Conservation (phyloP, 1,140 invertebrate species). For the Cyrtorhinus lividipennis region DNA sequence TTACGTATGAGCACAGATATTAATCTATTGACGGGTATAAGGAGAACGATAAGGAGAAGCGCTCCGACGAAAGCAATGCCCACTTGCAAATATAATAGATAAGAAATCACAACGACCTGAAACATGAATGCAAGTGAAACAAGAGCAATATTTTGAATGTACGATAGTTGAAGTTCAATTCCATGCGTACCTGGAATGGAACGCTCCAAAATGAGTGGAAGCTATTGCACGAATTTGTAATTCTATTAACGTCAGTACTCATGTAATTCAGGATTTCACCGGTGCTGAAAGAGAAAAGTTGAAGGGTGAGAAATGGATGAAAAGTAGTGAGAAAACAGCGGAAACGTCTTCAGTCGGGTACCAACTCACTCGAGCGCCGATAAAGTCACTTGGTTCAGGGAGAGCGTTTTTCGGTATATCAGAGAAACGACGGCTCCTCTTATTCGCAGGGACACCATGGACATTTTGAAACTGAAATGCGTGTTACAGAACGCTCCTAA, state of each 20-base stretch:
- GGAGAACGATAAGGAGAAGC: constrained; percentile 32
- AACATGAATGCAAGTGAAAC: no score
- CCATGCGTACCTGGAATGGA: constrained; percentile 81
- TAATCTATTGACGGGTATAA: neutral
- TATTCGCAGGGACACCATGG: constrained; percentile 74
- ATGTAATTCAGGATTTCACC: constrained; percentile 94
- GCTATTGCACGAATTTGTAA: constrained; percentile 88
- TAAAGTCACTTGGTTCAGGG: constrained; percentile 33
- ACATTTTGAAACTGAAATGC: constrained; percentile 83
- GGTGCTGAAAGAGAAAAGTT: constrained; percentile 42
- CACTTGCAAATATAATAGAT: constrained; percentile 72
- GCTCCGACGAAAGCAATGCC: constrained; percentile 84
- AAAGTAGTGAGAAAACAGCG: neutral
- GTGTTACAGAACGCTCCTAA: constrained; percentile 57
- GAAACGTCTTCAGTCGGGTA: neutral
- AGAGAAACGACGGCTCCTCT: constrained; percentile 65
- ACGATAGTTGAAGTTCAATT: no score
- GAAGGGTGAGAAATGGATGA: neutral
- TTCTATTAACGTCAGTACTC: constrained; percentile 88
- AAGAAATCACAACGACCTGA: constrained; percentile 64
- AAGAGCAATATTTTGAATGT: no score
- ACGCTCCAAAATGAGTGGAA: constrained; percentile 96
- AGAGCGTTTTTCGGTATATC: constrained; percentile 74
- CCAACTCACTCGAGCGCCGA: constrained; percentile 29
- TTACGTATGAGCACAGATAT: constrained; percentile 56